Conservation (phyloP, 2,113 vertebrate species). For the Murina feae region DNA sequence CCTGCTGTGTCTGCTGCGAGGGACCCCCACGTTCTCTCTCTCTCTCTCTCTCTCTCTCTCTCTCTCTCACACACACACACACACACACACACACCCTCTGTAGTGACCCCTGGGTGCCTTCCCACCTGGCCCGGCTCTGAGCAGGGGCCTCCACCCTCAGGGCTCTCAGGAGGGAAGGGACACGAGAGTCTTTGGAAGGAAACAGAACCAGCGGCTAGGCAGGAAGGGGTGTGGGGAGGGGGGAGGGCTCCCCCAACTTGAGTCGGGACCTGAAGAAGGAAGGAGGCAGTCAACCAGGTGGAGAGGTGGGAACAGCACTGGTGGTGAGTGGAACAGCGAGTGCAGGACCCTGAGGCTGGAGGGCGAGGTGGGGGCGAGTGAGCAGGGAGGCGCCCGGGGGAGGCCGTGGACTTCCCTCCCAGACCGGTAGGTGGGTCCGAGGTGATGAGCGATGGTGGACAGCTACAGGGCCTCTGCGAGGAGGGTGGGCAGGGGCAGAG, state of each 20-base stretch:
- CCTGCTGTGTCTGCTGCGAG: neutral
- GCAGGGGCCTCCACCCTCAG: neutral
- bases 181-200: too few species aligned
- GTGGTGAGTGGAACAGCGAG: neutral
- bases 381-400: rapidly evolving
- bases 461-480: neutral
- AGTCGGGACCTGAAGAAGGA: too few species aligned
- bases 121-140: rapidly evolving
- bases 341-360: neutral
- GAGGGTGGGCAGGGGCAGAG: too few species aligned
- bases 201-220: neutral
- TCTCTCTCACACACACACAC: rapidly evolving
- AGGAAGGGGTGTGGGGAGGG: neutral
- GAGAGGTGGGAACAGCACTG: too few species aligned
- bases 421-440: neutral
- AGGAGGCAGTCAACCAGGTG: too few species aligned
- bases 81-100: too few species aligned
- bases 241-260: neutral
- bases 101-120: too few species aligned
- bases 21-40: too few species aligned
- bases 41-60: too few species aligned
- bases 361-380: too few species aligned
- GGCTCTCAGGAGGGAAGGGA: too few species aligned
- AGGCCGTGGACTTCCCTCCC: rapidly evolving
- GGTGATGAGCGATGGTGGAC: too few species aligned